Base-by-base conservation (phyloP, 2,888 invertebrate genomes). In the Liodrosophila aerea region DNA sequence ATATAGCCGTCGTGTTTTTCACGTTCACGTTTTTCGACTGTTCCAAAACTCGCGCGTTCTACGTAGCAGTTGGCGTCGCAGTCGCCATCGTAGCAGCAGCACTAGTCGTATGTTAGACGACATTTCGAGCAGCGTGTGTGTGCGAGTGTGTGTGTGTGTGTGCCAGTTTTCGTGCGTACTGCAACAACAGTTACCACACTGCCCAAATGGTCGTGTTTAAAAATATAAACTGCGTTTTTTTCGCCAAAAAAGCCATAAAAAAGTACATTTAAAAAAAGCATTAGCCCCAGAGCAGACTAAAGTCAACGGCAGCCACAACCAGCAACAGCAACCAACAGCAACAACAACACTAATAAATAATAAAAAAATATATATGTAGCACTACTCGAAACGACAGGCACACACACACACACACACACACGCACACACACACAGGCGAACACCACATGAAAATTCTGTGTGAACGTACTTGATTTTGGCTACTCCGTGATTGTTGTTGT, bases 171-270 rank as follows among this genome's bases (percentile, higher is more conserved):
- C 72, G 71, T 78, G 82, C 76, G 82, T 78, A 78, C 67, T 73
- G 58, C 58, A 33, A 60, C 61, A 73, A 74, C 77, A 74, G 82
- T 78, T 81, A 78, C 66, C 72, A 81, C 73, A 77, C 60, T n/a
- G 60, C 36, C 49, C 50, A 56, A 33, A 15, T 27, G 43, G 49
- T 47, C 53, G 67, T 70, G 62, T 71, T 71, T 71, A 67, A 75
- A 66, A 75, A 75, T 77, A 76, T 78, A 75, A 78, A 78, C 78
- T 82, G 82, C 82, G 82, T 73, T 75, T 82, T 77, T 78, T 78
- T 78, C 82, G 78, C 76, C 78, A 78, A 78, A 78, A 78, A 78
- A 66, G 67, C 67, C 68, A 77, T 81, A 74, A 77, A 77, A 76
- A 76, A 65, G n/a, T 56, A 60, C 47, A 57, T 69, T 67, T 61